These are phyloP conservation scores for Phoebastria nigripes DNA, from an alignment of 2,797 vertebrate genomes.

Conservation along the genomic window DNA sequence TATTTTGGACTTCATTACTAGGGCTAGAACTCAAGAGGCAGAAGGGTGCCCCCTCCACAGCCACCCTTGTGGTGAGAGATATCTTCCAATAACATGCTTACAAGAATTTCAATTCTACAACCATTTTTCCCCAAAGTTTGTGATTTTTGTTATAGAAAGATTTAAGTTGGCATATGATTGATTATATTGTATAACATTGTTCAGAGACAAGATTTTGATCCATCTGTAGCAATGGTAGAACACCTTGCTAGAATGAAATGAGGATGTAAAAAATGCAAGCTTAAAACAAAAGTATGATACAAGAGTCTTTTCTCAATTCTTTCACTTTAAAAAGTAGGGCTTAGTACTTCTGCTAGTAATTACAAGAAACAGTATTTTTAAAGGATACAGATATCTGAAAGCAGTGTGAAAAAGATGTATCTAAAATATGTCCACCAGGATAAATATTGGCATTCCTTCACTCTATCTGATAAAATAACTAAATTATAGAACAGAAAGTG, in stretches of 20 bases:
- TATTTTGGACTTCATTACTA: background rate
- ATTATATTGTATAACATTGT: background rate
- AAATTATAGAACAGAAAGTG: background rate
- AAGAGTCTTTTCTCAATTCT: background rate
- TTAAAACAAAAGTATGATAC: background rate
- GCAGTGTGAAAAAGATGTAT: background rate
- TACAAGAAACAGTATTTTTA: background rate
- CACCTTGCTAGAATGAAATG: background rate
- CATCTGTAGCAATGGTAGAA: background rate
- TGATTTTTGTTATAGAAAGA: background rate
- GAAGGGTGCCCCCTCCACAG: background rate
- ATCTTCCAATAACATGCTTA: background rate
- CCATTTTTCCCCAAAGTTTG: rapidly evolving
- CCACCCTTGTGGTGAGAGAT: rapidly evolving
- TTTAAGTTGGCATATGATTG: background rate
- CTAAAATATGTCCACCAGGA: background rate
- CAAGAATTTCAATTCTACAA: background rate
- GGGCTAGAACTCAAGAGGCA: background rate
- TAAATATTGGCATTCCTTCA: background rate
- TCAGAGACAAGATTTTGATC: background rate
- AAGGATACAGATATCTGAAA: background rate
- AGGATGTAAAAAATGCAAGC: background rate
- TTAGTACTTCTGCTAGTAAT: background rate
- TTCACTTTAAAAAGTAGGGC: background rate
- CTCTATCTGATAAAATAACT: background rate